Conservation (phyloP, 2,888 invertebrate species). For the Mechanitis messenoides region DNA sequence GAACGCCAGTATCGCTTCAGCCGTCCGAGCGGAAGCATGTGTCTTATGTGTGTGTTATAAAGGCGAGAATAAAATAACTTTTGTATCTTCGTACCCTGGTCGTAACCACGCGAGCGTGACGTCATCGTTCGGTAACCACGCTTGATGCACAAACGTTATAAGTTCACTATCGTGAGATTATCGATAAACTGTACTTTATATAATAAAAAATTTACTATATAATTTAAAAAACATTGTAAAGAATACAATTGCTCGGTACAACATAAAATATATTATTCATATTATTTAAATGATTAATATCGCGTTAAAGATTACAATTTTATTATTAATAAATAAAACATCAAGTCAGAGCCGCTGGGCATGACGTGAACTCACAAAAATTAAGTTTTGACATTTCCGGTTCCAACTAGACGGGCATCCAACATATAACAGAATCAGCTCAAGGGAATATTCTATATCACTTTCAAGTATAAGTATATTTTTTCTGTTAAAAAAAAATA, state of each 20-base stretch:
- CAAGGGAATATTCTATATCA: conserved; percentile 2
- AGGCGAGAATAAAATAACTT: conserved; percentile 34
- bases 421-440: neutral
- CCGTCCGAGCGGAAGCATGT: conserved; percentile 31
- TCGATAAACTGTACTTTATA: conserved; percentile 43
- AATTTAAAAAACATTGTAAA: conserved; percentile 7
- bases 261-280: too few relatives aligned
- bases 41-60: conserved; percentile 31
- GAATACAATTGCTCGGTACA: too few relatives aligned
- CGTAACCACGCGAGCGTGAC: conserved; percentile 59
- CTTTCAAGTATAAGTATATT: neutral
- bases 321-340: conserved; percentile 2
- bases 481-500: too few relatives aligned
- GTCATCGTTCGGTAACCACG: conserved; percentile 71
- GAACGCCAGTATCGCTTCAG: conserved; percentile 37
- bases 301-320: neutral
- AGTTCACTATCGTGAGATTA: conserved; percentile 51
- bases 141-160: conserved; percentile 53
- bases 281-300: too few relatives aligned
- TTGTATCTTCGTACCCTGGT: conserved; percentile 32
- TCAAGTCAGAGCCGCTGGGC: conserved; percentile 25
- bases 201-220: conserved; percentile 29
- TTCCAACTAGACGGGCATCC: conserved; percentile 34
- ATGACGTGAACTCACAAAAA: conserved; percentile 33
- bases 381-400: conserved; percentile 40